phyloP scores from a whole-genome alignment of 2,113 vertebrate species.

The Limanda limanda region DNA sequence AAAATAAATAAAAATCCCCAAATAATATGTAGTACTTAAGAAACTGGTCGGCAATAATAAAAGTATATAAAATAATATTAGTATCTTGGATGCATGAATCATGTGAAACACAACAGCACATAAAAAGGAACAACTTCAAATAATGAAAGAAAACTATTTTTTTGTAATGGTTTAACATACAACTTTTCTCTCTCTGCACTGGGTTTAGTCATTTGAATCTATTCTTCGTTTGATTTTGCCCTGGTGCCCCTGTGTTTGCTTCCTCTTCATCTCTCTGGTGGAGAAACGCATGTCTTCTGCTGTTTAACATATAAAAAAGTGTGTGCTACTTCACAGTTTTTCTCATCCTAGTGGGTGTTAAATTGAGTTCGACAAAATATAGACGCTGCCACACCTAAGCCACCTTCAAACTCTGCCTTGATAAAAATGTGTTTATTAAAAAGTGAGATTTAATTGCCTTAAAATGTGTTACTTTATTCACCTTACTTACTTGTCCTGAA shows the following conservation, averaged over 20 bases:
- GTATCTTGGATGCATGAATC: neutral
- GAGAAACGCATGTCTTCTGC: slow-evolving; percentile 19
- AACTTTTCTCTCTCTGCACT: neutral
- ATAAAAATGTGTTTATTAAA: slow-evolving; percentile 20
- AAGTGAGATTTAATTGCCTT: slow-evolving; percentile 14
- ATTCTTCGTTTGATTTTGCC: slow-evolving; percentile 22
- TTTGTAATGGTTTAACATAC: neutral
- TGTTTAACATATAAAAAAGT: slow-evolving; percentile 2
- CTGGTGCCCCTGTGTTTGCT: slow-evolving; percentile 18
- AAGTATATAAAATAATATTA: neutral
- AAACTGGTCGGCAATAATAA: slow-evolving; percentile 19
- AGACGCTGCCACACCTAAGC: slow-evolving; percentile 22
- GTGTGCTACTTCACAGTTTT: slow-evolving; percentile 10
- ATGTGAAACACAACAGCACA: neutral
- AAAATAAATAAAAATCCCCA: neutral
- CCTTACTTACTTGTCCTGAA: neutral
- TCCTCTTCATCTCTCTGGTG: slow-evolving; percentile 13
- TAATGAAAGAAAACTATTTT: neutral
- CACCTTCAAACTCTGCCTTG: slow-evolving; percentile 2
- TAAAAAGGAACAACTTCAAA: slow-evolving; percentile 13
- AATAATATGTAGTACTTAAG: neutral
- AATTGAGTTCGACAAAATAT: slow-evolving; percentile 27
- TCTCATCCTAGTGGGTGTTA: neutral
- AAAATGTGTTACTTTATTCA: slow-evolving; percentile 5
- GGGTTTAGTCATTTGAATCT: slow-evolving; percentile 20